phyloP scores from a whole-genome alignment of 1,140 invertebrate genomes.

The Wasmannia auropunctata region DNA sequence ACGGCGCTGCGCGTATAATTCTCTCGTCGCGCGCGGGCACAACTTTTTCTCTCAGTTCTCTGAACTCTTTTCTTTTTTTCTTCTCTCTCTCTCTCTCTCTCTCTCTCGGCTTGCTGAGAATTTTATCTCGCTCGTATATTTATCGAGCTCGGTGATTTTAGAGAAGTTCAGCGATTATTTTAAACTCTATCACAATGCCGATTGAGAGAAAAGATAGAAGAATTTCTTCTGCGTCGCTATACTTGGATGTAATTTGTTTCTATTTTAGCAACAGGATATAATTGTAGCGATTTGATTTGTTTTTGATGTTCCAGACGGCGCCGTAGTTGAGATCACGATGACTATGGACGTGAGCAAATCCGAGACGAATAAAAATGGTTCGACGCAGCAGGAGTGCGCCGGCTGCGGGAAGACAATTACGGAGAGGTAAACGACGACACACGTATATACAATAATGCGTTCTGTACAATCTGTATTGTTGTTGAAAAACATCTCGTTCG shows the following conservation, averaged over 20 bases:
- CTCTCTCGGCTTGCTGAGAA: background rate
- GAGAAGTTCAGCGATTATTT: background rate
- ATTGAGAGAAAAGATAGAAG: background rate
- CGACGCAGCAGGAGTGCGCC: conserved; percentile 91
- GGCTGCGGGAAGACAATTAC: conserved; percentile 95
- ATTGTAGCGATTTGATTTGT: conserved; percentile 8
- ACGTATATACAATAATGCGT: background rate
- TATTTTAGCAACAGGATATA: background rate
- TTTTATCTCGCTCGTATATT: conserved; percentile 4
- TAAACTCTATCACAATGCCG: background rate
- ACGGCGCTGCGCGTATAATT: conserved; percentile 10
- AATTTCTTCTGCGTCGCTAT: too few species aligned
- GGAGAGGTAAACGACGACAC: conserved; percentile 86
- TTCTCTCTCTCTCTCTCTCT: too few species aligned
- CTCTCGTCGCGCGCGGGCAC: background rate
- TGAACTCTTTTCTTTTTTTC: too few species aligned
- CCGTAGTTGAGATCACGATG: conserved; percentile 86
- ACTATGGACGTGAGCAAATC: conserved; percentile 91
- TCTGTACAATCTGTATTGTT: background rate
- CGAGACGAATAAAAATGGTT: conserved; percentile 87
- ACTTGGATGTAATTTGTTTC: background rate
- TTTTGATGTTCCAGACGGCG: conserved; percentile 81
- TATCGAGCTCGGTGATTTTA: background rate
- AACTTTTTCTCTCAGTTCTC: background rate
- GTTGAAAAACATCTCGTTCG: background rate